phyloP scores from a whole-genome alignment of 2,888 invertebrate species.

The Bugulina stolonifera region DNA sequence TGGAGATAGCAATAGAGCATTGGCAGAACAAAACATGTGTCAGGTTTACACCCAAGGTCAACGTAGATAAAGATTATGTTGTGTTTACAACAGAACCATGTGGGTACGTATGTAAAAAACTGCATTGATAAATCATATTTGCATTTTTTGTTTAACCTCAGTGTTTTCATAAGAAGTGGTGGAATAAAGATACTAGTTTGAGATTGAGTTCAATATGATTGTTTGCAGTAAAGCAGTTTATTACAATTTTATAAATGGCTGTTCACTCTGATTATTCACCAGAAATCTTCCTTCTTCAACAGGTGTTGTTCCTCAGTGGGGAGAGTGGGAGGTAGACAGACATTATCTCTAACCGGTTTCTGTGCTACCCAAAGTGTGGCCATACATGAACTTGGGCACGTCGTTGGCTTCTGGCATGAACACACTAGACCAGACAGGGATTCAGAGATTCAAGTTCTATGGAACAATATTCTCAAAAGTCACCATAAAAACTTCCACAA shows the following conservation, averaged over 20 bases:
- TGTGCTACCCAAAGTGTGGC: conserved; percentile 32
- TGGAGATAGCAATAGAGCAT: conserved; percentile 31
- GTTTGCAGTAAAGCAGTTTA: no score
- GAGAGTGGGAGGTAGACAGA: conserved; percentile 30
- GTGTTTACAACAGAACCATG: background rate
- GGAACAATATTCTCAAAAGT: conserved; percentile 28
- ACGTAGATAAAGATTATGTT: background rate
- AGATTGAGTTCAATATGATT: no score
- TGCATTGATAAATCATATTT: background rate
- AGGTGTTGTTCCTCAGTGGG: conserved; percentile 34
- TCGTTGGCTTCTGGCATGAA: conserved; percentile 34
- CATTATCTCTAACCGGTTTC: conserved; percentile 30
- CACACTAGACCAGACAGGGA: conserved; percentile 33
- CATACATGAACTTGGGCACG: conserved; percentile 33
- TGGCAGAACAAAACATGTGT: conserved; percentile 33
- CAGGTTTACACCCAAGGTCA: conserved; percentile 27
- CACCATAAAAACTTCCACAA: conserved; percentile 33
- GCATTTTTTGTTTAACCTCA: background rate
- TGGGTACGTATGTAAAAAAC: background rate
- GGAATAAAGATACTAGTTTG: no score
- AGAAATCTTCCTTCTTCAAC: no score
- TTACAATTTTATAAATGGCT: no score
- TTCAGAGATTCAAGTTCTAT: conserved; percentile 28
- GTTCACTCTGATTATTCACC: no score
- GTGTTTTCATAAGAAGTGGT: background rate